These are phyloP conservation scores for Bactericera cockerelli DNA, from an alignment of 1,140 invertebrate genomes.

Conservation along the genomic window DNA sequence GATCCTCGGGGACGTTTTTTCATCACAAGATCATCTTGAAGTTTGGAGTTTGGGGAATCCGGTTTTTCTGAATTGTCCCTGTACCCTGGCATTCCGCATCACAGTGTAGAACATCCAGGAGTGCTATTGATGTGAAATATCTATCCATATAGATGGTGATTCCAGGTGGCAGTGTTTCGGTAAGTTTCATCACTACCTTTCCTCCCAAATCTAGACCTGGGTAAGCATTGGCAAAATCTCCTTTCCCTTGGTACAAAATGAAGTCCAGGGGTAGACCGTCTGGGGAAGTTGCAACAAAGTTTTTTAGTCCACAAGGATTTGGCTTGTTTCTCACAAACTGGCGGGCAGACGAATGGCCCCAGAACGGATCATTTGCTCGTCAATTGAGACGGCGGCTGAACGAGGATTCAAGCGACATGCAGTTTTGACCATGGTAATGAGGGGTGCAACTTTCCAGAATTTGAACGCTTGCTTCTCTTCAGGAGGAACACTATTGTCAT, in stretches of 20 bases:
- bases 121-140: not conserved
- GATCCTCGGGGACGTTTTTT: not conserved
- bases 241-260: constrained; percentile 18
- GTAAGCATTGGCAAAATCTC: not conserved
- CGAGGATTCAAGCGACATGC: constrained; percentile 12
- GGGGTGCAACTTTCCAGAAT: constrained; percentile 17
- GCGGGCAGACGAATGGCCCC: not conserved
- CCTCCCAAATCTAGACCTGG: constrained; percentile 8
- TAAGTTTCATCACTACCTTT: constrained; percentile 12
- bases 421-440: constrained; percentile 11
- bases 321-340: constrained; percentile 17
- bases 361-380: constrained; percentile 20
- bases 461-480: constrained; percentile 13
- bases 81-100: not conserved
- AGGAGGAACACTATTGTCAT: constrained; percentile 11
- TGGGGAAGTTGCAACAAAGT: constrained; percentile 16
- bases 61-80: not conserved
- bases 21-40: not conserved
- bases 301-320: constrained; percentile 18
- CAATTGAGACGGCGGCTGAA: constrained; percentile 12
- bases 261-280: constrained; percentile 17
- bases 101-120: not conserved
- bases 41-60: not conserved
- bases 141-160: constrained; percentile 4
- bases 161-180: constrained; percentile 10